phyloP scores from a whole-genome alignment of 2,797 vertebrate species.

The Arnoldichthys spilopterus region DNA sequence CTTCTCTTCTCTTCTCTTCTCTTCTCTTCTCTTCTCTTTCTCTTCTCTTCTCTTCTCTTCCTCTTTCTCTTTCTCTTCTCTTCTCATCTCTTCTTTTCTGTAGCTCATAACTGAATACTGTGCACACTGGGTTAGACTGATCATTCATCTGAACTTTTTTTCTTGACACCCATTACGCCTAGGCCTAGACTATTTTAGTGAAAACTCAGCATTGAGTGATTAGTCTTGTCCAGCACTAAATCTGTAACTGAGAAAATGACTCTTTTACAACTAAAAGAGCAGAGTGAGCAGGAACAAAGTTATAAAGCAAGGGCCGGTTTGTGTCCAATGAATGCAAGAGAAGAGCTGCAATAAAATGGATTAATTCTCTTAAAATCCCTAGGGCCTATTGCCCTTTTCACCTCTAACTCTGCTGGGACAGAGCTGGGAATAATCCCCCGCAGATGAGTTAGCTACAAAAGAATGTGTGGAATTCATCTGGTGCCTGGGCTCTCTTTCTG shows the following conservation, averaged over 20 bases:
- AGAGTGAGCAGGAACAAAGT: background rate
- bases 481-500: background rate
- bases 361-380: background rate
- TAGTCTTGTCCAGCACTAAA: background rate
- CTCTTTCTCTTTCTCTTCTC: background rate
- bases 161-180: too few relatives aligned
- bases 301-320: background rate
- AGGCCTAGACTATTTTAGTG: background rate
- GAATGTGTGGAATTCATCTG: background rate
- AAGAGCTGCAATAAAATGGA: background rate
- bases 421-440: background rate
- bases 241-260: background rate
- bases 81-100: background rate
- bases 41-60: too few relatives aligned
- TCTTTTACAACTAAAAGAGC: background rate
- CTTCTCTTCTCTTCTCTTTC: too few relatives aligned
- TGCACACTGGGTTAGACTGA: too few relatives aligned
- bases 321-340: background rate
- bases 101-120: too few relatives aligned
- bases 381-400: background rate
- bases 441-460: background rate
- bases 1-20: too few relatives aligned
- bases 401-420: constrained; percentile 8
- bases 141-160: too few relatives aligned
- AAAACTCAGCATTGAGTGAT: background rate